Evolutionary conservation across 1,140 invertebrate genomes (phyloP).

Genomic region (Eciton burchellii): DNA sequence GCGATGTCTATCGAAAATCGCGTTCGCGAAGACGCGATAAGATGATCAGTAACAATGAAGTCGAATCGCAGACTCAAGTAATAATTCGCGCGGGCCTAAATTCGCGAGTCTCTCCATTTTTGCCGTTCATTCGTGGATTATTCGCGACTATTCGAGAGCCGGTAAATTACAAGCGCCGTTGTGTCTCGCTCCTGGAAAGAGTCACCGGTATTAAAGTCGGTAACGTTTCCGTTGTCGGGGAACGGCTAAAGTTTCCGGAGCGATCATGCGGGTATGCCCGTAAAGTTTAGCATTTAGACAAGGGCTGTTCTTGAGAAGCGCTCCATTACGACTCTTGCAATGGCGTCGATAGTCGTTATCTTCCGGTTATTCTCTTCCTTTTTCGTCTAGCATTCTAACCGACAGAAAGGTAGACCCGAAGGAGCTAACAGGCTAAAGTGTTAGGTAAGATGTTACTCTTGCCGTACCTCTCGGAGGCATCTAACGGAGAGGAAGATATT

Average conservation of each 20-base stretch:
- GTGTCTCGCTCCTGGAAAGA: neutral
- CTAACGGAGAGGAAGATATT: slow-evolving; percentile 48
- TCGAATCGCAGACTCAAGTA: no score
- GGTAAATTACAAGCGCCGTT: slow-evolving; percentile 26
- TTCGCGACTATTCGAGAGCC: neutral
- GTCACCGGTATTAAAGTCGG: slow-evolving; percentile 7
- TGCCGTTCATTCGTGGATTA: neutral
- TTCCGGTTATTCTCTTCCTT: slow-evolving; percentile 70
- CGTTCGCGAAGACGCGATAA: no score
- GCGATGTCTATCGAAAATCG: no score
- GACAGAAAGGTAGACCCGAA: neutral
- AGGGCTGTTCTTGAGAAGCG: slow-evolving; percentile 53
- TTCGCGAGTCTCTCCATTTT: no score
- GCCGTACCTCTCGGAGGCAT: slow-evolving; percentile 8
- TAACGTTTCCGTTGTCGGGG: slow-evolving; percentile 2
- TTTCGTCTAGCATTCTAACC: slow-evolving; percentile 59
- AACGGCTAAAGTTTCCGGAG: slow-evolving; percentile 23
- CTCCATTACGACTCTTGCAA: slow-evolving; percentile 77
- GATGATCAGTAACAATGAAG: no score
- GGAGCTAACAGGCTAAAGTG: slow-evolving; percentile 18
- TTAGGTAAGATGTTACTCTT: slow-evolving; percentile 38
- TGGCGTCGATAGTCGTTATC: slow-evolving; percentile 80
- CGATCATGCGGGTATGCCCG: slow-evolving; percentile 58
- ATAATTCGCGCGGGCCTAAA: no score
- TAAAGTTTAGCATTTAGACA: slow-evolving; percentile 69